Percentiles rank a stretch among this genome's conserved stretches.
Conservation (phyloP, 2,888 invertebrate genomes). For the Heteromyza rotundicornis region DNA sequence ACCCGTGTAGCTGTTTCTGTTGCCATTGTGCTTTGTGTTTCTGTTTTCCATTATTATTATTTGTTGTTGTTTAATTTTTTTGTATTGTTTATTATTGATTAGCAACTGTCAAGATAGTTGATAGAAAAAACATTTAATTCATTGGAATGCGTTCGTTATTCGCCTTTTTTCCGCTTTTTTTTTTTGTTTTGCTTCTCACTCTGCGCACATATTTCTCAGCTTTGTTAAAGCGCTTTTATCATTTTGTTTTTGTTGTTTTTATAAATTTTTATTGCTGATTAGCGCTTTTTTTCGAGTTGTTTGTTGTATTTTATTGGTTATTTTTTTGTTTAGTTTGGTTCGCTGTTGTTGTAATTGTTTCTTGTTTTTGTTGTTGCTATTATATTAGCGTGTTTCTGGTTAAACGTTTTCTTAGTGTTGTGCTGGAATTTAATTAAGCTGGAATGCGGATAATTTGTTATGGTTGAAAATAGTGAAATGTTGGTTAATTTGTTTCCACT, state of each 20-base stretch:
- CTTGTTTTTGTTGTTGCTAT: background rate
- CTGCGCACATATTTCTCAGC: background rate
- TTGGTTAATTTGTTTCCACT: conserved; percentile 47
- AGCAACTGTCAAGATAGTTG: background rate
- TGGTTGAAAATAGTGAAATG: conserved; percentile 44
- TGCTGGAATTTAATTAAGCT: background rate
- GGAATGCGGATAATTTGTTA: conserved; percentile 46
- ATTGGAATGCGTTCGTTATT: conserved; percentile 12
- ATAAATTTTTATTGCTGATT: conserved; percentile 41
- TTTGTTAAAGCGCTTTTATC: background rate
- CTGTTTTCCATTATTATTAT: too few species aligned
- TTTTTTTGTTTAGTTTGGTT: background rate
- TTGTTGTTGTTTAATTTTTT: background rate
- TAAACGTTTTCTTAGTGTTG: background rate
- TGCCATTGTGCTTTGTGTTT: too few species aligned
- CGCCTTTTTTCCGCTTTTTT: background rate
- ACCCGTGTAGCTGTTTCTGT: background rate
- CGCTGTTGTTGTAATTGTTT: background rate
- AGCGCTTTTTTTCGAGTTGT: conserved; percentile 27
- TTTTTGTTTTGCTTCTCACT: too few species aligned
- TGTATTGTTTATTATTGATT: background rate
- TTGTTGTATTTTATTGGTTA: conserved; percentile 10
- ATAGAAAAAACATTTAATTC: conserved; percentile 11
- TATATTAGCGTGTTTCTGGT: background rate
- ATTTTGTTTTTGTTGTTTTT: conserved; percentile 4